Conservation (phyloP, 2,113 vertebrate species). For the Phalacrocorax brasilianus region DNA sequence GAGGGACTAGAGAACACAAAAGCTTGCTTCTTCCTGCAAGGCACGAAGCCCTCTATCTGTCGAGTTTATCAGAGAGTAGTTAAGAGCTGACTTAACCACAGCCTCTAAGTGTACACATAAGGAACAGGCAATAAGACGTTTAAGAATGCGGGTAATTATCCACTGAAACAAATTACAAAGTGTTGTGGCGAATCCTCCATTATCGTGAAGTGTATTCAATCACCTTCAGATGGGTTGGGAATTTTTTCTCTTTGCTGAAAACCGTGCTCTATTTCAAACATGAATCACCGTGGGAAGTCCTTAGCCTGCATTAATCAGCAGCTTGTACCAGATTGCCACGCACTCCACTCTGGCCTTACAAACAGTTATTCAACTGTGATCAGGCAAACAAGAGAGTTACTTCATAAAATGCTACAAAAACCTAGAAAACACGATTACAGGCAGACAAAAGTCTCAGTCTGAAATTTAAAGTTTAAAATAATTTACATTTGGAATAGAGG, state of each 20-base stretch:
- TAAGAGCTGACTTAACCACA: not conserved
- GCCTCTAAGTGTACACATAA: not conserved
- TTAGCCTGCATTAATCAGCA: not conserved
- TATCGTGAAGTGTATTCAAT: not conserved
- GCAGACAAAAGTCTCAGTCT: not conserved
- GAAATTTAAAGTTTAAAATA: not conserved
- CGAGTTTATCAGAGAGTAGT: not conserved
- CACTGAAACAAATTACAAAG: not conserved
- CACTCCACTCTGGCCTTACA: not conserved
- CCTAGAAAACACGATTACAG: not conserved
- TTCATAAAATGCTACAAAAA: not conserved
- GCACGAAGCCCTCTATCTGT: not conserved
- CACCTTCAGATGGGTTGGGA: not conserved
- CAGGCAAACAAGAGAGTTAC: not conserved
- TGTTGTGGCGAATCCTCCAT: not conserved
- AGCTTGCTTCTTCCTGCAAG: not conserved
- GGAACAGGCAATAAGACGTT: not conserved
- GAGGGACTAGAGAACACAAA: not conserved
- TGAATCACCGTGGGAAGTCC: not conserved
- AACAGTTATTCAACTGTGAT: not conserved
- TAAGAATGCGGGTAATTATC: not conserved
- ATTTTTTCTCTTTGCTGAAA: not conserved
- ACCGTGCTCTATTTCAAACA: not conserved
- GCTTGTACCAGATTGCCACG: not conserved
- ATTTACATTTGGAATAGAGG: not conserved